A percentile compares a stretch with the other conserved stretches of the same genome.
phyloP scores from a whole-genome alignment of 1,140 invertebrate genomes.

The Brachionus koreanus region DNA sequence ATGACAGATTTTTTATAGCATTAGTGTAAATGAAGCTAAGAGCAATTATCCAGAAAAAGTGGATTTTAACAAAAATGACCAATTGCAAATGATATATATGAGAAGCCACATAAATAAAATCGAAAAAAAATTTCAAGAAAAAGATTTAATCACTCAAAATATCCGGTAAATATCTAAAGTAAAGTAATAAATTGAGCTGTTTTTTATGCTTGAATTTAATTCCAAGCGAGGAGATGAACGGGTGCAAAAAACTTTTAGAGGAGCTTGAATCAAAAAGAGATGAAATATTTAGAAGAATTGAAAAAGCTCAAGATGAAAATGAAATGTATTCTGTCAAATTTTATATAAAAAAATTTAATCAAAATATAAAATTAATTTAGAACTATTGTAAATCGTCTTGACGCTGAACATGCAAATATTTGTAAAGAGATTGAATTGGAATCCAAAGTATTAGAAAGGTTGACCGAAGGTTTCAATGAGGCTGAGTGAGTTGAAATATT shows the following conservation, averaged over 20 bases:
- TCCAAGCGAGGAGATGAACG: slow-evolving; percentile 52
- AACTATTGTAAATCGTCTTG: slow-evolving; percentile 50
- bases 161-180: slow-evolving; percentile 48
- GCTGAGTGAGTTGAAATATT: slow-evolving; percentile 52
- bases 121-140: slow-evolving; percentile 52
- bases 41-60: slow-evolving; percentile 48
- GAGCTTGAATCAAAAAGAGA: slow-evolving; percentile 52
- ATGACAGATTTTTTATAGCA: neutral
- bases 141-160: slow-evolving; percentile 52
- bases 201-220: no score
- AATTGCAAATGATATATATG: slow-evolving; percentile 55
- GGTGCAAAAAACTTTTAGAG: slow-evolving; percentile 51
- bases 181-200: neutral
- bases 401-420: slow-evolving; percentile 51
- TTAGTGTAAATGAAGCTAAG: slow-evolving; percentile 44
- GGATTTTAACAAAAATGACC: slow-evolving; percentile 51
- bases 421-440: slow-evolving; percentile 54
- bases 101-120: slow-evolving; percentile 53
- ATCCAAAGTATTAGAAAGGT: slow-evolving; percentile 50
- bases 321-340: slow-evolving; percentile 49
- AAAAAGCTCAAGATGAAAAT: slow-evolving; percentile 48
- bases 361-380: slow-evolving; percentile 46
- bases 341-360: neutral
- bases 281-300: slow-evolving; percentile 49
- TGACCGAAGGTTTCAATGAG: slow-evolving; percentile 51